Base-by-base conservation (phyloP, 1,140 invertebrate genomes). In the Trichoplusia ni region DNA sequence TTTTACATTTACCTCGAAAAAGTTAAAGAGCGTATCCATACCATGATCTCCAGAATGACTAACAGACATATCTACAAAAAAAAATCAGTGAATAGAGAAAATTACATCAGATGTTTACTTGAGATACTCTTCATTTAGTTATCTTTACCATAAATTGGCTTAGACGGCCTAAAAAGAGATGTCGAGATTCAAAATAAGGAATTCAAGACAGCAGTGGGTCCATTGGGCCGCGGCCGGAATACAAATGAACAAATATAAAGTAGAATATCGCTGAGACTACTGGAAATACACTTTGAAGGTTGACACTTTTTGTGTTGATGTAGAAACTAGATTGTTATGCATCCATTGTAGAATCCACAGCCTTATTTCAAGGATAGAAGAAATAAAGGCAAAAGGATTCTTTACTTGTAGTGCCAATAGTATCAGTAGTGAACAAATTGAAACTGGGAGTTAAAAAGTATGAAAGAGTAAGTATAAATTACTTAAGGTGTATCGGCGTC, bases 211-310 rank as follows among this genome's bases (percentile, higher is more conserved):
- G 69, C 63, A 49, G 35, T 60, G 53, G 65, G 29, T 64, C 63
- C 60, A 61, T 62, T 42, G 29, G 35, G n/a, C 40, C 42, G 46
- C 47, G 51, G 51, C 8, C 51, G 61, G 73, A 72, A 75, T 75
- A 75, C 56, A 75, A 59, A 75, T 75, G 73, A 70, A 75, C 65
- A 51, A 69, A 75, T 62, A 75, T 69, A 64, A 73, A 71, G 64
- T 71, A 64, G 61, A 64, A 63, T 54, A 60, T 71, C 51, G 46
- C 35, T 56, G 35, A 49, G 56, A 54, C 51, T 67, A 16, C 23
- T 59, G 53, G 25, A 71, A 75, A 69, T 72, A 53, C 64, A 67
- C 64, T 69, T 66, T 27, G 42, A 62, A 69, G 60, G 54, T 46
- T 65, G 54, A 56, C 54, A 66, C 69, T 66, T 63, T 69, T 71